phyloP scores from a whole-genome alignment of 2,113 vertebrate species.

The Herpetotheres cachinnans region DNA sequence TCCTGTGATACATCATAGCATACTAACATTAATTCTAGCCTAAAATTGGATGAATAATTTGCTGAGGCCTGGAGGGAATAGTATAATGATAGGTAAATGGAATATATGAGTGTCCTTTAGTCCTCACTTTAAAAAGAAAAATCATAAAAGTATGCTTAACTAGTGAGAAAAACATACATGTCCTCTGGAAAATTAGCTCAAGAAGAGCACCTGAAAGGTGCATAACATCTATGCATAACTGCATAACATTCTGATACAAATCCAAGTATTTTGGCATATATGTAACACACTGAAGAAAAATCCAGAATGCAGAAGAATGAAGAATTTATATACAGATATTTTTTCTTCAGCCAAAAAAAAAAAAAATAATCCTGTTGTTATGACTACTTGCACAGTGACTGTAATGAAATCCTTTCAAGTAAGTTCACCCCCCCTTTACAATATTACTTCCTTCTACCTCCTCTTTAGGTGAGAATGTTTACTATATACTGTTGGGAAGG shows the following conservation, averaged over 20 bases:
- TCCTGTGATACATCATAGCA: neutral
- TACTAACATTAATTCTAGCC: neutral
- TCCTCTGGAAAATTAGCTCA: neutral
- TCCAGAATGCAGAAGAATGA: neutral
- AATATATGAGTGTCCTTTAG: neutral
- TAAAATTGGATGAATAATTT: neutral
- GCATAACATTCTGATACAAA: neutral
- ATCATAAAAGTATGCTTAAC: neutral
- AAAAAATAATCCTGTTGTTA: neutral
- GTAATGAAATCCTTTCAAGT: neutral
- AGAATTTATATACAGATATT: neutral
- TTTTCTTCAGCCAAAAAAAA: neutral
- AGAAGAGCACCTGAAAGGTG: neutral
- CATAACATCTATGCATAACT: neutral
- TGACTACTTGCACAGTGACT: neutral
- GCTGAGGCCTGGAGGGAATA: neutral
- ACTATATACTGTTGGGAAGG: neutral
- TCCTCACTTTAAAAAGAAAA: neutral
- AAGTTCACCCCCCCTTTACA: neutral
- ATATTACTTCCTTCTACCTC: neutral
- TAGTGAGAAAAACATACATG: neutral
- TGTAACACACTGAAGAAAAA: neutral
- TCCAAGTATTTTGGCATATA: neutral
- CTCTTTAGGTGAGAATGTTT: neutral
- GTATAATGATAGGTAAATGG: neutral